These are phyloP conservation scores for Drosophila nebulosa DNA, from an alignment of 1,140 invertebrate species.

Conservation along the genomic window DNA sequence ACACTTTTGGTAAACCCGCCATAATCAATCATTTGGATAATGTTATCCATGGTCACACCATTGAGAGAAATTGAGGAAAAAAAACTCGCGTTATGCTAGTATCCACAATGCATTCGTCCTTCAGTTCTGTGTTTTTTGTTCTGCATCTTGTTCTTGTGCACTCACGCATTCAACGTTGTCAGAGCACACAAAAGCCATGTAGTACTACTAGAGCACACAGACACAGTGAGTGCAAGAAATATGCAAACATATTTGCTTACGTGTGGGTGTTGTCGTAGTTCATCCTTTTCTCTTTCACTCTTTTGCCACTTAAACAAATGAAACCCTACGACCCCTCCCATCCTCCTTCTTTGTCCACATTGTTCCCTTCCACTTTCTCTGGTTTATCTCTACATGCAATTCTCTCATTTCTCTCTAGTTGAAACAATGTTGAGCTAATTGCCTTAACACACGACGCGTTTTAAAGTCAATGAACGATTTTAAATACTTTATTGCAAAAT, in stretches of 20 bases:
- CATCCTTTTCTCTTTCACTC: conserved; percentile 7
- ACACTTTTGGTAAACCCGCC: neutral
- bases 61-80: neutral
- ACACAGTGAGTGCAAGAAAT: conserved; percentile 15
- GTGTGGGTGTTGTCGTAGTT: conserved; percentile 24
- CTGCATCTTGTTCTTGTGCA: neutral
- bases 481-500: conserved; percentile 12
- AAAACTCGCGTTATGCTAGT: neutral
- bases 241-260: conserved; percentile 45
- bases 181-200: conserved; percentile 23
- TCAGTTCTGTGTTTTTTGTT: neutral
- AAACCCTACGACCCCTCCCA: conserved; percentile 51
- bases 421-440: conserved; percentile 49
- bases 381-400: conserved; percentile 54
- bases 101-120: neutral
- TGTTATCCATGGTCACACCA: neutral
- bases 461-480: conserved; percentile 74
- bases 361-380: conserved; percentile 34
- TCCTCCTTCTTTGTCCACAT: conserved; percentile 33
- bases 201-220: too few species aligned
- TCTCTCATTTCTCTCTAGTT: conserved; percentile 52
- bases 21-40: neutral
- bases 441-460: conserved; percentile 70
- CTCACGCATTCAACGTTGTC: conserved; percentile 24
- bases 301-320: conserved; percentile 68